Conservation (phyloP, 2,113 vertebrate genomes). For the Periophthalmodon schlosseri region DNA sequence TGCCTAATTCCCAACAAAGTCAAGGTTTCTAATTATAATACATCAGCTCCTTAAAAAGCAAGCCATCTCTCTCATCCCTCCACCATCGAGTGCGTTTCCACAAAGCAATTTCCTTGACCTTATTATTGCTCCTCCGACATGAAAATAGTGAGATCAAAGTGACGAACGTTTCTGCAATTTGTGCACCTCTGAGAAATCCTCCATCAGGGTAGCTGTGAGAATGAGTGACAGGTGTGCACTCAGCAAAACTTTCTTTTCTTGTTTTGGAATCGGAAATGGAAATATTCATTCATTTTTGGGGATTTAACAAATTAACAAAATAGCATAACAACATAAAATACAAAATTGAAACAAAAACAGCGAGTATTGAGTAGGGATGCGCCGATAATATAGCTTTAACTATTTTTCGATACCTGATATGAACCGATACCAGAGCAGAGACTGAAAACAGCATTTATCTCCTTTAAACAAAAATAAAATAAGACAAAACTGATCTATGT, state of each 20-base stretch:
- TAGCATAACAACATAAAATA: too few species aligned
- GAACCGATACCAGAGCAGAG: too few species aligned
- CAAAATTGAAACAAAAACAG: too few species aligned
- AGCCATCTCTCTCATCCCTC: slow-evolving; percentile 12
- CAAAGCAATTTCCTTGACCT: slow-evolving; percentile 35
- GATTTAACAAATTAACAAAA: too few species aligned
- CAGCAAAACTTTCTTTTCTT: background rate
- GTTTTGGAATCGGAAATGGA: background rate
- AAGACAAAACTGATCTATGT: too few species aligned
- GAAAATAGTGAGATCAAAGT: slow-evolving; percentile 41
- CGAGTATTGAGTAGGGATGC: too few species aligned
- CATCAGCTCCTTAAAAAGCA: slow-evolving; percentile 27
- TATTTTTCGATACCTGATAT: too few species aligned
- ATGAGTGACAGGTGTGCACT: background rate
- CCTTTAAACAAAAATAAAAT: too few species aligned
- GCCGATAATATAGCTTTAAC: too few species aligned
- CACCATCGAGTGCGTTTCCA: slow-evolving; percentile 5
- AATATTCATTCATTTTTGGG: background rate
- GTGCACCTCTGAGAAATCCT: background rate
- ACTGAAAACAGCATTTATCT: too few species aligned
- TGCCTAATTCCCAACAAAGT: background rate
- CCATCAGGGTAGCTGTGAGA: background rate
- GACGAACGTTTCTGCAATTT: slow-evolving; percentile 4
- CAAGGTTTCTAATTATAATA: slow-evolving; percentile 40
- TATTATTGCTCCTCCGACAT: slow-evolving; percentile 32